Conservation (phyloP, 35 echinoderm and acorn worm genomes). For the Diadema setosum region DNA sequence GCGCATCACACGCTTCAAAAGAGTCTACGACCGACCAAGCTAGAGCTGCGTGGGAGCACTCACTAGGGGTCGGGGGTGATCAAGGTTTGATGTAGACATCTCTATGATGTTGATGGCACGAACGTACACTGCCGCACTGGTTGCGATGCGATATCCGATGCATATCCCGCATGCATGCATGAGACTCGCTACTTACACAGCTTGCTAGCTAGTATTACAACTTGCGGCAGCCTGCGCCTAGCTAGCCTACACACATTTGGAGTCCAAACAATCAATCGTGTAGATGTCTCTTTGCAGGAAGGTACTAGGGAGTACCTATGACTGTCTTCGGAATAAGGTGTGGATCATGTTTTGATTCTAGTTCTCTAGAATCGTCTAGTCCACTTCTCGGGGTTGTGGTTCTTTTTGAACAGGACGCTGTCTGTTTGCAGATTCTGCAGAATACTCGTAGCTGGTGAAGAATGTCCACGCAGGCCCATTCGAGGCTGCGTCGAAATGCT, state of each 20-base stretch:
- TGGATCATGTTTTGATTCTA: not conserved
- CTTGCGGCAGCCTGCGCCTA: no score
- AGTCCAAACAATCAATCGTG: no score
- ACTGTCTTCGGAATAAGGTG: not conserved
- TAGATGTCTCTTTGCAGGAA: no score
- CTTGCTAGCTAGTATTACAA: no score
- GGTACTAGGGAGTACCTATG: not conserved
- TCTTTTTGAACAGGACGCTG: no score
- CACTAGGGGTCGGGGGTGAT: not conserved
- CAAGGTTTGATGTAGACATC: no score
- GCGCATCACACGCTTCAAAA: not conserved
- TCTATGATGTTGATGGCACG: no score
- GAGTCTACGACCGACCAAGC: not conserved
- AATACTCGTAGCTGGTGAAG: not conserved
- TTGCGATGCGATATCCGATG: no score
- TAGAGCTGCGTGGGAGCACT: not conserved
- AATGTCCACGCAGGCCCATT: not conserved
- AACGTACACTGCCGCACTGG: no score
- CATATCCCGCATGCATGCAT: not conserved
- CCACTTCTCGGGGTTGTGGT: no score
- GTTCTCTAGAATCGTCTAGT: not conserved
- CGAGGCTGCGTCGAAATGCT: slow-evolving; percentile 59
- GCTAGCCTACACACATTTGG: no score
- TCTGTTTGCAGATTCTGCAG: not conserved
- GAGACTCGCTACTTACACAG: no score